A percentile compares a stretch with the other conserved stretches of the same genome.
phyloP scores from a whole-genome alignment of 2,797 vertebrate genomes.

The Tarsius wallacei region DNA sequence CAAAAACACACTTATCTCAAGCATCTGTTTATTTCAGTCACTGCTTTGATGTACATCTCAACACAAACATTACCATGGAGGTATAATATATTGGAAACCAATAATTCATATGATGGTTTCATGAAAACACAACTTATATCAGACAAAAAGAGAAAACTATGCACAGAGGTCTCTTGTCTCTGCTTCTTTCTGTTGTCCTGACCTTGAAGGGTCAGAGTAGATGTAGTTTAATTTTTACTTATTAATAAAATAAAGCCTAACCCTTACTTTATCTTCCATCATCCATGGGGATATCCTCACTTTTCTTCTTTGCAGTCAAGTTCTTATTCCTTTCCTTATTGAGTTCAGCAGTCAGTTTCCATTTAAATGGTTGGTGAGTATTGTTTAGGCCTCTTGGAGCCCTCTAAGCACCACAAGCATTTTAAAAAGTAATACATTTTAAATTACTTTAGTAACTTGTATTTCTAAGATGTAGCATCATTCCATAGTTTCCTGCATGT shows the following conservation, averaged over 20 bases:
- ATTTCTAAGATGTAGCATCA: not conserved
- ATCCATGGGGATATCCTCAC: not conserved
- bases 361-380: not conserved
- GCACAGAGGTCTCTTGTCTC: not conserved
- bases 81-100: not conserved
- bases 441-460: slow-evolving; percentile 33
- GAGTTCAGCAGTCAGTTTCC: not conserved
- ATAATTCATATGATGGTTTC: not conserved
- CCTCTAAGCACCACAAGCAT: not conserved
- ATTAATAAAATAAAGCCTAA: slow-evolving; percentile 16
- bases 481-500: slow-evolving; percentile 3
- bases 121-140: not conserved
- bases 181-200: not conserved
- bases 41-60: not conserved
- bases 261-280: not conserved
- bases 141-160: not conserved
- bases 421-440: slow-evolving; percentile 23
- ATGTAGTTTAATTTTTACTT: slow-evolving; percentile 3
- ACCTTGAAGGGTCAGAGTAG: not conserved
- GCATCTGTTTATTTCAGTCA: not conserved
- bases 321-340: slow-evolving; percentile 7
- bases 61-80: not conserved
- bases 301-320: not conserved
- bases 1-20: not conserved
- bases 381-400: not conserved